Conservation (phyloP, 2,797 vertebrate genomes). For the Betta splendens region DNA sequence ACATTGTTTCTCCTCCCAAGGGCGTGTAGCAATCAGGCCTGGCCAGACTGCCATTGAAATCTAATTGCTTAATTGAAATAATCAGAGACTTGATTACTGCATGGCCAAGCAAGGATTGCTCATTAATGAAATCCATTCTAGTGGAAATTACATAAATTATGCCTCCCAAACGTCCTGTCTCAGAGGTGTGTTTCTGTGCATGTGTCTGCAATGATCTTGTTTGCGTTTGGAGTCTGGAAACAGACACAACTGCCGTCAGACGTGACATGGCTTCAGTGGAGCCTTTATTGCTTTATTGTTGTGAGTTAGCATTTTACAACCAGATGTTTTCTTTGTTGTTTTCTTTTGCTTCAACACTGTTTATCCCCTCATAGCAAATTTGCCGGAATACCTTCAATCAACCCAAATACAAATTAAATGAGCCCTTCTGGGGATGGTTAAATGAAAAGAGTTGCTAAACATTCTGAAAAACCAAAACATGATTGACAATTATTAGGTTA, state of each 20-base stretch:
- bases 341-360: background rate
- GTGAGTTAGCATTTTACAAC: background rate
- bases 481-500: too few species aligned
- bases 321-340: background rate
- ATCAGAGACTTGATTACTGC: constrained; percentile 59
- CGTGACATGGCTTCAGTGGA: background rate
- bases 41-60: constrained; percentile 32
- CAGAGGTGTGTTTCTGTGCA: constrained; percentile 19
- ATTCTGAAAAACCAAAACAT: too few species aligned
- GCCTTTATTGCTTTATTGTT: background rate
- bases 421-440: background rate
- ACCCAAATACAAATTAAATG: background rate
- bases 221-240: constrained; percentile 20
- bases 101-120: constrained; percentile 34
- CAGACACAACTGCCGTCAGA: background rate
- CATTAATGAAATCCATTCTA: constrained; percentile 47
- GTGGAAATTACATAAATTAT: constrained; percentile 47
- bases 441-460: too few species aligned
- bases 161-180: constrained; percentile 21
- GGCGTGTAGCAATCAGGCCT: constrained; percentile 47
- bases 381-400: background rate
- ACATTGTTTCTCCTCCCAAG: constrained; percentile 42
- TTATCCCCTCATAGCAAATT: background rate
- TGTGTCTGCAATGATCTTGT: constrained; percentile 14
- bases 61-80: constrained; percentile 63